Evolutionary conservation across 2,888 invertebrate species (phyloP), one percentile per base, ranked within the genome.

Genomic region (Blomia tropicalis): DNA sequence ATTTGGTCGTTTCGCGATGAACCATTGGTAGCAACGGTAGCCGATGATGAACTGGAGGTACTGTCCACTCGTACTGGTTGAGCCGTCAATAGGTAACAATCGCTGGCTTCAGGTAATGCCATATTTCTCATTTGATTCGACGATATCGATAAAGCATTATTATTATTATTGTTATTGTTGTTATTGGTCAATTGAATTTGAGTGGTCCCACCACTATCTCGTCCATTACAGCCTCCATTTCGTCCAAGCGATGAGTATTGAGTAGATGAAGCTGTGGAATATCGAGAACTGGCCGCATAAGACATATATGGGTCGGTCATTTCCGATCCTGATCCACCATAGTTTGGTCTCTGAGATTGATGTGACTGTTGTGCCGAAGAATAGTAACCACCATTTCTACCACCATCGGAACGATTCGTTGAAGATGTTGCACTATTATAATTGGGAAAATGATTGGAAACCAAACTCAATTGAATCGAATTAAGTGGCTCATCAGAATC

Each of bases 191-290:
- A 22, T 27, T 47, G 51, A 47, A 47, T 47, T 19, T 47, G 51
- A 47, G 51, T 47, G 51, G 51, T 11, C n/a, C n/a, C n/a, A n/a
- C n/a, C n/a, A n/a, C n/a, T n/a, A n/a, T n/a, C n/a, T n/a, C n/a
- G n/a, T n/a, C n/a, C n/a, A 25, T 30, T 41, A 23, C 29, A 25
- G 32, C 62, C 60, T 47, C 59, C 51, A 63, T 63, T 66, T 31
- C 68, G 60, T 30, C 67, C 67, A 2, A 67, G 43, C 29, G 68
- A 68, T n/a, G 68, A 68, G 44, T 66, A 68, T 25, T 67, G 68
- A 7, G 68, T 68, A 19, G 68, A 68, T 11, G 43, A 32, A 2
- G 62, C 56, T 14, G 62, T 62, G 19, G 62, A 62, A 23, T 62
- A 62, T 4, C 62, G 31, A 4, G 56, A 62, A 54, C 36, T 56